Conservation (phyloP, 2,113 vertebrate genomes). For the Dendropsophus ebraccatus region DNA sequence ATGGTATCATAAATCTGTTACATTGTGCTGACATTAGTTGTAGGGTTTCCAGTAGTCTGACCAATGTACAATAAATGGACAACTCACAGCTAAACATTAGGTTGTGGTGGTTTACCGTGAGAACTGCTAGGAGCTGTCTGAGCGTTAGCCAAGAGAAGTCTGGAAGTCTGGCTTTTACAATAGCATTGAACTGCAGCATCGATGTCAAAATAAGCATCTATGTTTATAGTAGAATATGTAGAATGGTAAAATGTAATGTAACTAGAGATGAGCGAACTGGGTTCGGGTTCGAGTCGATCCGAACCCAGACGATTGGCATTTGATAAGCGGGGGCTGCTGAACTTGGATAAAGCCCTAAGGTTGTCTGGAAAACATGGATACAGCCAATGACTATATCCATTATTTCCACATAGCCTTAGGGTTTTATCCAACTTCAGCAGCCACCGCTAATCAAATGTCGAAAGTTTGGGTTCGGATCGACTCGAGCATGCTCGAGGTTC, state of each 20-base stretch:
- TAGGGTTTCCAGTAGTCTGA: background rate
- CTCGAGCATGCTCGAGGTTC: too few species aligned
- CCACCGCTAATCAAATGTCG: too few species aligned
- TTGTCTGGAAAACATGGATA: too few species aligned
- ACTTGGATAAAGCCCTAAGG: too few species aligned
- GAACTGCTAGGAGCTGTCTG: background rate
- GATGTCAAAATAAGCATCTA: background rate
- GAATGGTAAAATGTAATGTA: background rate
- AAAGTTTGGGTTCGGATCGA: too few species aligned
- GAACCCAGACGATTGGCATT: too few species aligned
- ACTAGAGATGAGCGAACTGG: too few species aligned
- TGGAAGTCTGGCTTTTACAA: background rate
- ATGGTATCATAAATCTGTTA: background rate
- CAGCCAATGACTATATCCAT: too few species aligned
- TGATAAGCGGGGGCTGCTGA: too few species aligned
- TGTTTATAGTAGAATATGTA: background rate
- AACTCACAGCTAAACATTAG: slow-evolving; percentile 4
- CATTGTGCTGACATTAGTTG: background rate
- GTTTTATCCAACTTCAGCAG: too few species aligned
- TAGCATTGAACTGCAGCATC: background rate
- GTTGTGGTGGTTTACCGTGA: slow-evolving; percentile 9
- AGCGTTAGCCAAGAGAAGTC: background rate
- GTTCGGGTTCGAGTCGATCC: too few species aligned
- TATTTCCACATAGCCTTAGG: too few species aligned
- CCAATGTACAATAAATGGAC: background rate